Conservation (phyloP, 2,797 vertebrate species). For the Antennarius maculatus region DNA sequence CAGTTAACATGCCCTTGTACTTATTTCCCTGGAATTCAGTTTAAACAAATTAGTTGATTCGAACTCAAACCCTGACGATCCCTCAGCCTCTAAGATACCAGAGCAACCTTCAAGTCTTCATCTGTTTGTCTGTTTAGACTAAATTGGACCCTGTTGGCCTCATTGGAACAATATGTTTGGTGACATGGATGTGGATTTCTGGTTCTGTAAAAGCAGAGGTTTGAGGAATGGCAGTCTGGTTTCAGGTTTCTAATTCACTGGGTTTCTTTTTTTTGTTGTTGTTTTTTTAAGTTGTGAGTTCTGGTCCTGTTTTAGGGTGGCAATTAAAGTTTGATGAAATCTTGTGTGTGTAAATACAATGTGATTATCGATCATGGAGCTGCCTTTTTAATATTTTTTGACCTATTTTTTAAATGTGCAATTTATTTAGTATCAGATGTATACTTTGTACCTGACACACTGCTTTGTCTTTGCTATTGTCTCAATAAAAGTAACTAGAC, state of each 20-base stretch:
- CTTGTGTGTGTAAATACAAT: not conserved
- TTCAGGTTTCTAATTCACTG: constrained; percentile 22
- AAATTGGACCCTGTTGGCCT: constrained; percentile 17
- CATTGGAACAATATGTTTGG: constrained; percentile 52
- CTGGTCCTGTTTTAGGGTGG: constrained; percentile 16
- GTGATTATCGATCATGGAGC: not conserved
- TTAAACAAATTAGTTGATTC: constrained; percentile 10
- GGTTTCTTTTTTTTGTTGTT: not conserved
- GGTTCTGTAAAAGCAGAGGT: constrained; percentile 37
- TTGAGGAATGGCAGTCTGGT: constrained; percentile 24
- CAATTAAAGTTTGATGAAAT: constrained; percentile 8
- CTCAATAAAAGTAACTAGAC: constrained; percentile 15
- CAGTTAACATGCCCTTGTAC: not conserved
- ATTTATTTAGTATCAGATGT: not conserved
- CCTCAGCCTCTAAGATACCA: not conserved
- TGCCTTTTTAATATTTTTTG: not conserved
- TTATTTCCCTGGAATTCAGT: not conserved
- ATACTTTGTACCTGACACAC: not conserved
- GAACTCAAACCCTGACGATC: constrained; percentile 16
- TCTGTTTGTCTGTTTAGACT: constrained; percentile 46
- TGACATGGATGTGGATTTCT: constrained; percentile 37
- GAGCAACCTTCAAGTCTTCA: constrained; percentile 21
- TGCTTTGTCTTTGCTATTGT: constrained; percentile 9
- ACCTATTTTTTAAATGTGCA: not conserved
- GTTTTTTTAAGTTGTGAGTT: constrained; percentile 10